Conservation (phyloP, 2,113 vertebrate species). For the Axis porcinus region DNA sequence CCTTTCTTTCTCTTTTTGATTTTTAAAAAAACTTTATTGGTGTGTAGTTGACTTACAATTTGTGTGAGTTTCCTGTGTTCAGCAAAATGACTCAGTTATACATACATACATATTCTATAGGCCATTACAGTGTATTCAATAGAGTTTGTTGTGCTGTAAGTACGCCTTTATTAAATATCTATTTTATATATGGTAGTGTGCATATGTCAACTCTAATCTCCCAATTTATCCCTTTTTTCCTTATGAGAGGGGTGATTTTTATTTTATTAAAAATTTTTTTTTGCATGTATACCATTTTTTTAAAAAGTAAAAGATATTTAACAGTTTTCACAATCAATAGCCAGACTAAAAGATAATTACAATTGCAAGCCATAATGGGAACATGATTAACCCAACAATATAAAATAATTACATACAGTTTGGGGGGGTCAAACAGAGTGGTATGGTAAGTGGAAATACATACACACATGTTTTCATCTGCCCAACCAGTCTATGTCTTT, state of each 20-base stretch:
- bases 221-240: background rate
- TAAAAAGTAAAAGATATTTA: background rate
- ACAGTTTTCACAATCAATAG: background rate
- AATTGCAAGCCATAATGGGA: background rate
- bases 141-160: background rate
- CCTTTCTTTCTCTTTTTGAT: background rate
- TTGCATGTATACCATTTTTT: background rate
- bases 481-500: background rate
- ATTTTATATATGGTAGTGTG: background rate
- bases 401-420: background rate
- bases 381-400: background rate
- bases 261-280: background rate
- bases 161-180: background rate
- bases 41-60: background rate
- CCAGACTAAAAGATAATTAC: background rate
- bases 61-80: background rate
- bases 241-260: background rate
- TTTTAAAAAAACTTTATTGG: background rate
- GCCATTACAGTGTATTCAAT: background rate
- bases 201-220: background rate
- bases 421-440: background rate
- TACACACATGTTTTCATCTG: background rate
- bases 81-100: background rate
- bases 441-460: background rate
- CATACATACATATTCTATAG: background rate